phyloP scores from a whole-genome alignment of 2,113 vertebrate genomes.

The Syngnathus scovelli region DNA sequence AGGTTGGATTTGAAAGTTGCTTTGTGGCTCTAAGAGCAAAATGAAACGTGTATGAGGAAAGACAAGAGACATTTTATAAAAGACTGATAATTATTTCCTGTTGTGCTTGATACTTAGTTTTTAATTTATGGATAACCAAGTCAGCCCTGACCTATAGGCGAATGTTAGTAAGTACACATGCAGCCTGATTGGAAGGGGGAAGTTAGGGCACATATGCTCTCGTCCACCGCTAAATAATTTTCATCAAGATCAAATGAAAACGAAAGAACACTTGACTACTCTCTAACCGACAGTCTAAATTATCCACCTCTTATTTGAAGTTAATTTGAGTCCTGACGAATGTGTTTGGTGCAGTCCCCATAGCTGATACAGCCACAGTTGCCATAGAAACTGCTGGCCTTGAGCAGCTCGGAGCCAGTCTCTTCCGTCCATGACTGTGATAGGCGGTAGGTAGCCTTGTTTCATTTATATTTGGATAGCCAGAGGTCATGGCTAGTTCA shows the following conservation, averaged over 20 bases:
- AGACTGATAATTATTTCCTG: background rate
- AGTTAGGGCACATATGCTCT: background rate
- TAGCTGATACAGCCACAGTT: slow-evolving; percentile 25
- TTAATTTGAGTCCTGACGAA: background rate
- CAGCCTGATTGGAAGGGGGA: background rate
- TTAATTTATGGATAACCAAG: background rate
- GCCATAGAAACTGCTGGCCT: slow-evolving; percentile 36
- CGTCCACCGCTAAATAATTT: background rate
- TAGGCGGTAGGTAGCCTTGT: slow-evolving; percentile 35
- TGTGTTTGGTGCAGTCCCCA: slow-evolving; percentile 7
- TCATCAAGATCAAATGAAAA: background rate
- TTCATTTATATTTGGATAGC: slow-evolving; percentile 41
- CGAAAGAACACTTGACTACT: background rate
- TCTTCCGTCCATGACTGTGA: slow-evolving; percentile 34
- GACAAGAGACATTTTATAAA: background rate
- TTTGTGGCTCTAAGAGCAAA: background rate
- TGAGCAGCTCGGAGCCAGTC: slow-evolving; percentile 30
- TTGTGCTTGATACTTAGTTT: background rate
- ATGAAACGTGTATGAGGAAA: background rate
- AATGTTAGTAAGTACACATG: too few relatives aligned
- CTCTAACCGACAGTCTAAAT: background rate
- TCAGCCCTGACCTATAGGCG: background rate
- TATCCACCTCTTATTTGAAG: background rate
- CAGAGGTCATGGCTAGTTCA: slow-evolving; percentile 33
- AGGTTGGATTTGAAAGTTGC: background rate